These are phyloP conservation scores for Arge pagana DNA, from an alignment of 2,888 invertebrate genomes.

Conservation along the genomic window DNA sequence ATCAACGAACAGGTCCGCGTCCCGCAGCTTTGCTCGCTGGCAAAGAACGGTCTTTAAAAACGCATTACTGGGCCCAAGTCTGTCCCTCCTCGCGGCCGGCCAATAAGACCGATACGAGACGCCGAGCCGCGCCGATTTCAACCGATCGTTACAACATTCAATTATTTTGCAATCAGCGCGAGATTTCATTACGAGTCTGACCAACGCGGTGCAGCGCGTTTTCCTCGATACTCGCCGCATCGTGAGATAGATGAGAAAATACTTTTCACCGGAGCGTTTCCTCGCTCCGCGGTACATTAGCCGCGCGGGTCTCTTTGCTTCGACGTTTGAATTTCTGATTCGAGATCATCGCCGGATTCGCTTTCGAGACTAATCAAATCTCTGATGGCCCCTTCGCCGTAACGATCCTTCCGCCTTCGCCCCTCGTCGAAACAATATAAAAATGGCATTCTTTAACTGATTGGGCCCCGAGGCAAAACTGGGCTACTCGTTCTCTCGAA, in stretches of 20 bases:
- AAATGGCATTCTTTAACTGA: conserved; percentile 51
- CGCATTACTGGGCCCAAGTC: conserved; percentile 52
- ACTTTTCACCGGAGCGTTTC: no score
- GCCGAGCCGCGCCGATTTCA: conserved; percentile 42
- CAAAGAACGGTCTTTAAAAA: conserved; percentile 57
- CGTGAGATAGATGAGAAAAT: no score
- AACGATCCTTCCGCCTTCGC: conserved; percentile 21
- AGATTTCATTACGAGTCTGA: conserved; percentile 34
- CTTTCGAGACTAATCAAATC: conserved; percentile 44
- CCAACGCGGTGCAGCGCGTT: conserved; percentile 44
- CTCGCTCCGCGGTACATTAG: no score
- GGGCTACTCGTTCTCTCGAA: conserved; percentile 39
- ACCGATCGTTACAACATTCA: conserved; percentile 54
- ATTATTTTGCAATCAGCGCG: conserved; percentile 57
- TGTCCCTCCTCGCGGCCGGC: conserved; percentile 34
- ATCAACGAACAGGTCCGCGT: conserved; percentile 48
- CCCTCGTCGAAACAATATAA: conserved; percentile 42
- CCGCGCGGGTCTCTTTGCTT: no score
- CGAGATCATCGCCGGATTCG: no score
- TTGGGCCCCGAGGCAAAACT: conserved; percentile 46
- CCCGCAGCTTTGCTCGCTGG: conserved; percentile 29
- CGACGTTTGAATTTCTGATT: no score
- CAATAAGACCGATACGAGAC: conserved; percentile 53
- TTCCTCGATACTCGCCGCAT: no score
- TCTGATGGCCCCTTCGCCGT: conserved; percentile 36